Percentiles rank a stretch among this genome's conserved stretches.
Conservation (phyloP, 2,888 invertebrate species). For the Cantharis rufa region DNA sequence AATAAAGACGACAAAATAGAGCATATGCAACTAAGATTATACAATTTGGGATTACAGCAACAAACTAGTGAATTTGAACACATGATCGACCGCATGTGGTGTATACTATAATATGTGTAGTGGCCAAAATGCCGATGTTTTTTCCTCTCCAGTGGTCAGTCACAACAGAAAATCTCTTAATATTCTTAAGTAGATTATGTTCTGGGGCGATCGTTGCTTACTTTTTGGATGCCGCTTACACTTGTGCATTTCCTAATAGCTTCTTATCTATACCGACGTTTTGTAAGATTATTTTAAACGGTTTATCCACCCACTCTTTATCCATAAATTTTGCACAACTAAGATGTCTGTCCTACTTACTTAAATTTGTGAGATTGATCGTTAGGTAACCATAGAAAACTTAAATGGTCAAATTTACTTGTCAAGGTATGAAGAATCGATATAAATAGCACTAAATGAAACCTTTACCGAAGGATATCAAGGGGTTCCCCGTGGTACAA, state of each 20-base stretch:
- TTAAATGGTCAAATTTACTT: background rate
- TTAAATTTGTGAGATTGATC: conserved; percentile 16
- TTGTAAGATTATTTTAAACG: conserved; percentile 52
- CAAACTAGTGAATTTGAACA: conserved; percentile 27
- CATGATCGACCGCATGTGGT: conserved; percentile 34
- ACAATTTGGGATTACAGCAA: conserved; percentile 23
- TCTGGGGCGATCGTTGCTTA: conserved; percentile 40
- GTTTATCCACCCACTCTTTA: conserved; percentile 51
- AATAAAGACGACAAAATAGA: background rate
- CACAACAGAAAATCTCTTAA: conserved; percentile 52
- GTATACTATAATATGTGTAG: conserved; percentile 30
- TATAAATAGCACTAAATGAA: too few relatives aligned
- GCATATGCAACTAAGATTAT: conserved; percentile 3
- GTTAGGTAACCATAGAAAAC: background rate
- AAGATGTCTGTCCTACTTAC: conserved; percentile 10
- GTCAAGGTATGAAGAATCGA: background rate
- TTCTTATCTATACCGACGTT: conserved; percentile 40
- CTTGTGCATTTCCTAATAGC: conserved; percentile 42
- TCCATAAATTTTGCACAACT: conserved; percentile 19
- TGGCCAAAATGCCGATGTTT: conserved; percentile 49
- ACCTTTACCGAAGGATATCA: too few relatives aligned
- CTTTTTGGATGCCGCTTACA: conserved; percentile 34
- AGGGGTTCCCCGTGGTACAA: too few relatives aligned
- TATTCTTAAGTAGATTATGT: conserved; percentile 56
- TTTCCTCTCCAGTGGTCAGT: conserved; percentile 52